phyloP scores from a whole-genome alignment of 1,140 invertebrate species.

The Drosophila gunungcola region DNA sequence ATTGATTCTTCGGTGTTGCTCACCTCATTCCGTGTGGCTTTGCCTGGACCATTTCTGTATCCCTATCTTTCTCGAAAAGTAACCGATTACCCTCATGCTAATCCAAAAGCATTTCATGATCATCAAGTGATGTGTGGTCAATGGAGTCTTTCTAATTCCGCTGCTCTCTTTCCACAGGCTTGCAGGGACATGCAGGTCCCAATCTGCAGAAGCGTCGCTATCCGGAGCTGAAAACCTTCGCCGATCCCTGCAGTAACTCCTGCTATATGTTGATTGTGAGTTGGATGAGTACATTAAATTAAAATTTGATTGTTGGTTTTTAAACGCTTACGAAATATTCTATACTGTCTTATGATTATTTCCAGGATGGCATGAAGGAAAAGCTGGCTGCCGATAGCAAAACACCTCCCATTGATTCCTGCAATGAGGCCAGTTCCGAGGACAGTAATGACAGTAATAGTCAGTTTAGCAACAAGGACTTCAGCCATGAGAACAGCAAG shows the following conservation, averaged over 20 bases:
- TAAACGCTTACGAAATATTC: too few relatives aligned
- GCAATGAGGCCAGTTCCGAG: slow-evolving; percentile 96
- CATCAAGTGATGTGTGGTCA: slow-evolving; percentile 28
- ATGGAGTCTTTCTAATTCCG: slow-evolving; percentile 2
- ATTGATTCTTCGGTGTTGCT: slow-evolving; percentile 65
- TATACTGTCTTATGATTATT: too few relatives aligned
- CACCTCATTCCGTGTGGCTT: slow-evolving; percentile 71
- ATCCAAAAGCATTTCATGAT: slow-evolving; percentile 67
- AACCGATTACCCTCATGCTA: slow-evolving; percentile 68
- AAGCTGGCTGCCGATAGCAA: slow-evolving; percentile 90
- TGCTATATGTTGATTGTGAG: slow-evolving; percentile 96
- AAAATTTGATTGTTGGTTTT: too few relatives aligned
- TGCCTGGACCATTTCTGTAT: slow-evolving; percentile 55
- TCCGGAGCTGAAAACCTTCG: slow-evolving; percentile 94
- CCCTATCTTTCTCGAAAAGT: slow-evolving; percentile 27
- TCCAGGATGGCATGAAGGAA: slow-evolving; percentile 92
- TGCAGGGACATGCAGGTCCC: slow-evolving; percentile 95
- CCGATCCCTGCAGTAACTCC: slow-evolving; percentile 93
- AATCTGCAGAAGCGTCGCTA: slow-evolving; percentile 95
- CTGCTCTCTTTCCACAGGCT: slow-evolving; percentile 84
- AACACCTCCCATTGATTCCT: slow-evolving; percentile 92
- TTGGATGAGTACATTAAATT: not conserved
- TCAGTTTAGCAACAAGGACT: slow-evolving; percentile 84
- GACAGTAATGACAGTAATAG: slow-evolving; percentile 95
- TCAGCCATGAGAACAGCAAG: slow-evolving; percentile 74